phyloP scores from a whole-genome alignment of 1,140 invertebrate genomes.

The Monomorium pharaonis region DNA sequence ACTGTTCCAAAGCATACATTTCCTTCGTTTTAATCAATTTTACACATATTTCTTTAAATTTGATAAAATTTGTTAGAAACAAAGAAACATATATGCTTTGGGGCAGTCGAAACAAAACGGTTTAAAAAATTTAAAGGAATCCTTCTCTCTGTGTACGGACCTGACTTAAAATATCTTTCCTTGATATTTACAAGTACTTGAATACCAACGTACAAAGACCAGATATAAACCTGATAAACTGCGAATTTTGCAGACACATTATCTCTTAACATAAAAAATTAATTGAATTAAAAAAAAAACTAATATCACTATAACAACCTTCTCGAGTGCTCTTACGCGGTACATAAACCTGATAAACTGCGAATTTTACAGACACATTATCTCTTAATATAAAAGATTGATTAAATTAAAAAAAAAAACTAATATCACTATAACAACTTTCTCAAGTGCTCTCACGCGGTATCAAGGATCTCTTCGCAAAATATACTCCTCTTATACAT shows the following conservation, averaged over 20 bases:
- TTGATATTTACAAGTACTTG: not conserved
- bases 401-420: not conserved
- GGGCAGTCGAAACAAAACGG: no score
- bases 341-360: not conserved
- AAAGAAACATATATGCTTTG: no score
- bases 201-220: not conserved
- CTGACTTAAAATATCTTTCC: not conserved
- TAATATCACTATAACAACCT: no score
- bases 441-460: not conserved
- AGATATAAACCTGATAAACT: not conserved
- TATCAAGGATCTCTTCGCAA: not conserved
- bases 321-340: not conserved
- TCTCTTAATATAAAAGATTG: not conserved
- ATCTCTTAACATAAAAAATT: not conserved
- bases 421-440: no score
- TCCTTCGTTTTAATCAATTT: no score
- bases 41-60: no score
- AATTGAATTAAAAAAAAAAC: not conserved
- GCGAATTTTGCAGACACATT: not conserved
- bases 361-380: not conserved
- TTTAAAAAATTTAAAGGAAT: no score
- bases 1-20: no score
- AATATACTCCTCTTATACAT: not conserved
- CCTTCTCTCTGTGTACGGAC: no score
- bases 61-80: no score